phyloP scores from a whole-genome alignment of 2,797 vertebrate genomes.

The Leuciscus waleckii region DNA sequence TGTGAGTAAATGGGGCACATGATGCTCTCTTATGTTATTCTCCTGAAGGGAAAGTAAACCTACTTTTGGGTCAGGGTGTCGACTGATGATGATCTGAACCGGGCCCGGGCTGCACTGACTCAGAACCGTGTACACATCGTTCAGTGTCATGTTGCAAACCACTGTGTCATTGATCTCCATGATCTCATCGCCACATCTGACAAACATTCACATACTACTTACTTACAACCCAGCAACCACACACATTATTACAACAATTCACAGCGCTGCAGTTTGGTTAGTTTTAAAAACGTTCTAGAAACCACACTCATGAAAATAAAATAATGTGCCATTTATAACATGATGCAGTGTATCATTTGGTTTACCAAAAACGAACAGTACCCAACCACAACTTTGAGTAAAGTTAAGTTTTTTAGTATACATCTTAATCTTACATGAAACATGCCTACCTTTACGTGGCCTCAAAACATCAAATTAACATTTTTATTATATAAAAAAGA shows the following conservation, averaged over 20 bases:
- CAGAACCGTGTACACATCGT: conserved; percentile 87
- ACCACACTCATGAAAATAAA: not conserved
- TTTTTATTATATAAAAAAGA: not conserved
- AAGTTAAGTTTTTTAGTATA: not conserved
- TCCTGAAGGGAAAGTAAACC: conserved; percentile 11
- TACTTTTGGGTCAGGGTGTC: conserved; percentile 94
- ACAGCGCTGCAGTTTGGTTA: not conserved
- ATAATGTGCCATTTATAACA: not conserved
- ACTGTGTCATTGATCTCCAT: conserved; percentile 88
- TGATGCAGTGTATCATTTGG: not conserved
- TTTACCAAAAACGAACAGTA: not conserved
- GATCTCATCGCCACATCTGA: conserved; percentile 93
- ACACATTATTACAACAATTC: conserved; percentile 2
- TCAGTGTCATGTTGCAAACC: conserved; percentile 89
- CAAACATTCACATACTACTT: conserved; percentile 15
- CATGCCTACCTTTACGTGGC: not conserved
- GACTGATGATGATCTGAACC: conserved; percentile 89
- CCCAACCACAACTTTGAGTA: not conserved
- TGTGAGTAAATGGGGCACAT: not conserved
- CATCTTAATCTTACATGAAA: not conserved
- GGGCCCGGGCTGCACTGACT: conserved; percentile 88
- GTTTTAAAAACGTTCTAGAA: not conserved
- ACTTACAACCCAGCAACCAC: not conserved
- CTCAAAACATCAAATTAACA: not conserved
- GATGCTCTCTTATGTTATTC: not conserved